These are phyloP conservation scores for Atta texana DNA, from an alignment of 1,140 invertebrate species.

Conservation along the genomic window DNA sequence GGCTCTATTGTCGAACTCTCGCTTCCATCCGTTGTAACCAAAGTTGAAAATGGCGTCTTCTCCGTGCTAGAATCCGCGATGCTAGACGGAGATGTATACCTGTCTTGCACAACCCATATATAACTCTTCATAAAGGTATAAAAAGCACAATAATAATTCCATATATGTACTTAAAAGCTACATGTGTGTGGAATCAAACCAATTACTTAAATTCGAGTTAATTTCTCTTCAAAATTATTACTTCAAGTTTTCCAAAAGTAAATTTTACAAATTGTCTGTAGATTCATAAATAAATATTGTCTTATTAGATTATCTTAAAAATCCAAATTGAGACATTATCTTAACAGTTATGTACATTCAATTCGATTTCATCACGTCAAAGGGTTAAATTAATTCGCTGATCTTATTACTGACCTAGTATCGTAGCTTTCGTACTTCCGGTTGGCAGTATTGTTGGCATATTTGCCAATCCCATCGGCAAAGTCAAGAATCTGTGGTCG, in stretches of 20 bases:
- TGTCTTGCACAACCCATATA: background rate
- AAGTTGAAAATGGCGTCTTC: background rate
- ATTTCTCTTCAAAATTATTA: background rate
- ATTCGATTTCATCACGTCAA: background rate
- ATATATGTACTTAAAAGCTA: too few species aligned
- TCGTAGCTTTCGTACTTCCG: constrained; percentile 59
- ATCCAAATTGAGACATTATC: background rate
- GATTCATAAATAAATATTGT: background rate
- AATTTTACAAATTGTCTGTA: background rate
- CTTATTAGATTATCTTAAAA: background rate
- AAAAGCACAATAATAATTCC: background rate
- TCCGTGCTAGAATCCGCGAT: constrained; percentile 12
- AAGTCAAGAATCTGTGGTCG: constrained; percentile 78
- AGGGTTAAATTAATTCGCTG: constrained; percentile 1
- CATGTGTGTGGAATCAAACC: background rate
- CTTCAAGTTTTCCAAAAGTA: background rate
- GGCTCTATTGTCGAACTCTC: constrained; percentile 50
- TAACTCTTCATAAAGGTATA: background rate
- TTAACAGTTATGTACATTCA: too few species aligned
- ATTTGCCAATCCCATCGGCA: constrained; percentile 77
- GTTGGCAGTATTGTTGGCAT: constrained; percentile 71
- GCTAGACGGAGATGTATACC: constrained; percentile 24
- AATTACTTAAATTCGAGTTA: background rate
- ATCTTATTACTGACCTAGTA: constrained; percentile 40
- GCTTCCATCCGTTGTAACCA: constrained; percentile 13